These are phyloP conservation scores for Cochlearius cochlearius DNA, from an alignment of 2,113 vertebrate genomes.

Conservation along the genomic window DNA sequence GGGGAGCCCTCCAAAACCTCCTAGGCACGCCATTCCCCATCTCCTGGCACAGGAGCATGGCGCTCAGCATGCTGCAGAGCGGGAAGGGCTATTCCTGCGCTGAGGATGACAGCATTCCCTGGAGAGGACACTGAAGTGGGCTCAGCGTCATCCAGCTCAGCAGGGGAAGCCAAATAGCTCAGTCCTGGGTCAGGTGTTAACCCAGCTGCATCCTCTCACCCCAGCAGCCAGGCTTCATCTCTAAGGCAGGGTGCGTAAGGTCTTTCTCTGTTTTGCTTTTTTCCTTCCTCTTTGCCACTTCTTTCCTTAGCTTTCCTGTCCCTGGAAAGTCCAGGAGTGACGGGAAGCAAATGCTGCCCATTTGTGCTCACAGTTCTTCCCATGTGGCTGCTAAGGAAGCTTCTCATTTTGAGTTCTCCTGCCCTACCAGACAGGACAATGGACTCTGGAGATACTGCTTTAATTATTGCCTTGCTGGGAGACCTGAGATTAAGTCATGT, in stretches of 20 bases:
- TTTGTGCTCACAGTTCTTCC: not conserved
- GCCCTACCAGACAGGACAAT: not conserved
- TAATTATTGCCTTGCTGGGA: not conserved
- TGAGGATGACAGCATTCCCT: fast-evolving
- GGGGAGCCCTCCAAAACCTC: not conserved
- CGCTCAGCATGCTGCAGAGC: fast-evolving
- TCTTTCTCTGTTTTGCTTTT: not conserved
- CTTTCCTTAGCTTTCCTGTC: constrained; percentile 19
- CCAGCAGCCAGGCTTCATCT: not conserved
- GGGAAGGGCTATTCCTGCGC: not conserved
- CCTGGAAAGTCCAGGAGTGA: constrained; percentile 5
- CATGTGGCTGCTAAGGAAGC: constrained; percentile 7
- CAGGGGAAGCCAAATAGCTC: not conserved
- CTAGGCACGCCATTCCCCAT: fast-evolving
- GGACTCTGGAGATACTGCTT: not conserved
- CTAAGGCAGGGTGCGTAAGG: not conserved
- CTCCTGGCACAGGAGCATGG: not conserved
- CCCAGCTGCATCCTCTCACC: constrained; percentile 32
- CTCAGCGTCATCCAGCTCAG: not conserved
- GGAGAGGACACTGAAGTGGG: not conserved
- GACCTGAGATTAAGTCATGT: not conserved
- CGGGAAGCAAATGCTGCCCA: not conserved
- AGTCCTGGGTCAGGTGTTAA: not conserved
- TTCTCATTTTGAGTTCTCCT: not conserved
- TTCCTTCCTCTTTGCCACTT: constrained; percentile 20